Conservation (phyloP, 1,140 invertebrate genomes). For the Arion vulgaris region DNA sequence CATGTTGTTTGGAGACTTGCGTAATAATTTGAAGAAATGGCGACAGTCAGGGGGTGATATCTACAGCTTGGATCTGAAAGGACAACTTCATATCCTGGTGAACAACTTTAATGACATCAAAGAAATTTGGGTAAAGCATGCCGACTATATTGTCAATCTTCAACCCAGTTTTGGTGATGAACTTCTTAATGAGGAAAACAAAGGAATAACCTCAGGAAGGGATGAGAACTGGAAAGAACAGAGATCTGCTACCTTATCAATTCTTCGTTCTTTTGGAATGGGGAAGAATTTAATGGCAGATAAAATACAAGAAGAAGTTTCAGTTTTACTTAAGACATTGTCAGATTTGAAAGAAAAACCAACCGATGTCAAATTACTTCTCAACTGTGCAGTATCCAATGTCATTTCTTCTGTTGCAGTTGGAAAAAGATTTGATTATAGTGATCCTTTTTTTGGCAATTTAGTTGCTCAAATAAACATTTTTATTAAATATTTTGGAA, state of each 20-base stretch:
- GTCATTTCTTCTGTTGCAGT: background rate
- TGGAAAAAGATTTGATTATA: background rate
- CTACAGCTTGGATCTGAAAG: background rate
- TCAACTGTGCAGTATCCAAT: background rate
- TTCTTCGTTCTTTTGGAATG: background rate
- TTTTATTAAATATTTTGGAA: background rate
- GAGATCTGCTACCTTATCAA: background rate
- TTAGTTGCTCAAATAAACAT: background rate
- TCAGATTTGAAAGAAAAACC: background rate
- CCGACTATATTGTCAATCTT: background rate
- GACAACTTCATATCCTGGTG: background rate
- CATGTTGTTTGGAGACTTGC: background rate
- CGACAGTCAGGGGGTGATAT: background rate
- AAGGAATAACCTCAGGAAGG: background rate
- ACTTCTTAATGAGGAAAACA: background rate
- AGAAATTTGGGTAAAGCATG: background rate
- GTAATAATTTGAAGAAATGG: background rate
- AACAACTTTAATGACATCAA: background rate
- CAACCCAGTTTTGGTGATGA: background rate
- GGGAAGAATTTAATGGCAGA: conserved; percentile 68
- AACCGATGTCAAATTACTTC: background rate
- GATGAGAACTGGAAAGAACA: background rate
- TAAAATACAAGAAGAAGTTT: conserved; percentile 64
- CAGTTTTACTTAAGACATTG: background rate
- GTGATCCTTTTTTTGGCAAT: background rate